These are phyloP conservation scores for Cottoperca gobio DNA, from an alignment of 2,797 vertebrate genomes.

Conservation along the genomic window DNA sequence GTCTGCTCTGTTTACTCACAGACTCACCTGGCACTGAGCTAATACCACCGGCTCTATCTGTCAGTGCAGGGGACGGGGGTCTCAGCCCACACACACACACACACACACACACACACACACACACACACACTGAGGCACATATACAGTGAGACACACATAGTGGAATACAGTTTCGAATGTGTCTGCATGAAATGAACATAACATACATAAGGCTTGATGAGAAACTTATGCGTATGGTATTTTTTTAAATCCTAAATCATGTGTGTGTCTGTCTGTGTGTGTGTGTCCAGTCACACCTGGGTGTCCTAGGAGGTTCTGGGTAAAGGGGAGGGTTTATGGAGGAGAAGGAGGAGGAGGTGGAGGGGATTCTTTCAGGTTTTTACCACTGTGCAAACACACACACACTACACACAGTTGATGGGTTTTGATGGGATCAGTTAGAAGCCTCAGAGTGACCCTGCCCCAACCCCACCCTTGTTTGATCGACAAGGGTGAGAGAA, in stretches of 20 bases:
- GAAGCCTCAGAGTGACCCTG: conserved; percentile 77
- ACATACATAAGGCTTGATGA: not conserved
- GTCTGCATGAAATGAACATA: not conserved
- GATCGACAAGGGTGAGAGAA: conserved; percentile 65
- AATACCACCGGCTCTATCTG: conserved; percentile 78
- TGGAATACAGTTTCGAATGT: not conserved
- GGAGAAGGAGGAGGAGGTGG: conserved; percentile 40
- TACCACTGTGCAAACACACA: conserved; percentile 81
- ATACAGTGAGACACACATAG: conserved; percentile 4
- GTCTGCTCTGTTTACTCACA: conserved; percentile 79
- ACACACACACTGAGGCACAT: not conserved
- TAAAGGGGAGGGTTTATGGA: conserved; percentile 68
- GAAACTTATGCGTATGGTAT: not conserved
- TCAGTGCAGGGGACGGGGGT: conserved; percentile 71
- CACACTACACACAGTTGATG: conserved; percentile 69
- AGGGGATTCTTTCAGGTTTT: conserved; percentile 74
- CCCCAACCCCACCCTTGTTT: conserved; percentile 81
- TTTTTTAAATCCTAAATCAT: not conserved
- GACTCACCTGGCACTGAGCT: conserved; percentile 84
- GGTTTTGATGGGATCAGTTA: conserved; percentile 84
- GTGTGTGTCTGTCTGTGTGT: conserved; percentile 17
- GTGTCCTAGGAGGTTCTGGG: conserved; percentile 63
- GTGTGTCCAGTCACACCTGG: conserved; percentile 68
- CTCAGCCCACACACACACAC: conserved; percentile 63
- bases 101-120: conserved; percentile 25